Evolutionary conservation across 2,888 invertebrate species (phyloP).

Genomic region (Parochlus steinenii): DNA sequence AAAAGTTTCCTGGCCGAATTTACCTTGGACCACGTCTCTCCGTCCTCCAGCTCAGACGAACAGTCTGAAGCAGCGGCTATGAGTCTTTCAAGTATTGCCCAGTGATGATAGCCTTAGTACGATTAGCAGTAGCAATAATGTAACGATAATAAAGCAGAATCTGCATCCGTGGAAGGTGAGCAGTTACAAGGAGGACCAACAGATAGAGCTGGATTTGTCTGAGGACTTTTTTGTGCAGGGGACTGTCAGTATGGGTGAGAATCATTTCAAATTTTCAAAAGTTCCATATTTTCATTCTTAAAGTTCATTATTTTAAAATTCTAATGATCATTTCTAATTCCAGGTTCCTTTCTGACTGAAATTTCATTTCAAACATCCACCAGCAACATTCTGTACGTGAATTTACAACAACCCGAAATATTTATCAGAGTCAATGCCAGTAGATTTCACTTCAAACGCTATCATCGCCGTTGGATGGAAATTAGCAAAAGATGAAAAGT

Average conservation of each 20-base stretch:
- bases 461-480: slow-evolving; percentile 60
- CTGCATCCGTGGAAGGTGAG: slow-evolving; percentile 25
- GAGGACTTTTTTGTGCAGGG: slow-evolving; percentile 31
- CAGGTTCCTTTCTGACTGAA: slow-evolving; percentile 66
- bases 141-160: slow-evolving; percentile 14
- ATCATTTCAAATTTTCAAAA: background rate
- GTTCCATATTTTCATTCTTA: background rate
- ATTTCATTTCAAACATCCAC: slow-evolving; percentile 69
- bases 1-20: slow-evolving; percentile 27
- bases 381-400: slow-evolving; percentile 67
- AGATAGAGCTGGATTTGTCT: slow-evolving; percentile 29
- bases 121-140: too few species aligned
- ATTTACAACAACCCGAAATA: slow-evolving; percentile 48
- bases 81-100: slow-evolving; percentile 48
- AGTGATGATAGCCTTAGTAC: too few species aligned
- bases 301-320: too few species aligned
- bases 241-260: slow-evolving; percentile 28
- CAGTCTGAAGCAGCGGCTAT: slow-evolving; percentile 56
- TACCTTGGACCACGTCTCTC: background rate
- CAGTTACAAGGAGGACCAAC: slow-evolving; percentile 22
- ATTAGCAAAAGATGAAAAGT: slow-evolving; percentile 23
- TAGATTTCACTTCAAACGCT: slow-evolving; percentile 64
- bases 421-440: slow-evolving; percentile 55
- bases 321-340: too few species aligned
- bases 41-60: too few species aligned